Evolutionary conservation across 2,113 vertebrate genomes (phyloP).

Genomic region (Chaetops frenatus): DNA sequence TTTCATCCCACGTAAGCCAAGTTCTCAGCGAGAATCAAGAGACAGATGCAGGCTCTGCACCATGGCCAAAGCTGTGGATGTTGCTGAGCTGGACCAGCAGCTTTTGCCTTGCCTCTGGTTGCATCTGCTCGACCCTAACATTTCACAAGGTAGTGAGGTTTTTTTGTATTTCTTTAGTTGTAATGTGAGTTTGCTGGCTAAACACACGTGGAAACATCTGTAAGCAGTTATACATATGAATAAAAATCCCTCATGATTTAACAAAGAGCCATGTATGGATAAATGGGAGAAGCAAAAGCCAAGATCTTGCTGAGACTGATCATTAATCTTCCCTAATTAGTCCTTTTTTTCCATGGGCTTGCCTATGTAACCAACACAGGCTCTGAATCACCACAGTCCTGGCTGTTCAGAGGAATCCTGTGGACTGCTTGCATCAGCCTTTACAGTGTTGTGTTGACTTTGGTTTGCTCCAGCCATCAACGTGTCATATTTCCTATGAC

Average conservation of each 20-base stretch:
- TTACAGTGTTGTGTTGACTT: rapidly evolving
- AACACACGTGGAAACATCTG: background rate
- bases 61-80: background rate
- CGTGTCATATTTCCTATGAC: rapidly evolving
- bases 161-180: background rate
- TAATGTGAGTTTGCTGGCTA: background rate
- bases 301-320: background rate
- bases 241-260: background rate
- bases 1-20: background rate
- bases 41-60: rapidly evolving
- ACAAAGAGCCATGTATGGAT: background rate
- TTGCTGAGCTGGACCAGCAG: background rate
- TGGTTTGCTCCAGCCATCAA: background rate
- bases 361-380: background rate
- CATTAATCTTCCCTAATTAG: background rate
- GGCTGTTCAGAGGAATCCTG: background rate
- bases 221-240: background rate
- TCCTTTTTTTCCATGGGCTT: background rate
- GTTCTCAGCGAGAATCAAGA: background rate
- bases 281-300: background rate
- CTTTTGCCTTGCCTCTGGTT: background rate
- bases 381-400: background rate
- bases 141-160: background rate
- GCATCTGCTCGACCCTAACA: background rate
- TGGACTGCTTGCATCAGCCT: background rate